A percentile compares a stretch with the other conserved stretches of the same genome.
Conservation (phyloP, 2,888 invertebrate genomes). For the Steromphala cineraria region DNA sequence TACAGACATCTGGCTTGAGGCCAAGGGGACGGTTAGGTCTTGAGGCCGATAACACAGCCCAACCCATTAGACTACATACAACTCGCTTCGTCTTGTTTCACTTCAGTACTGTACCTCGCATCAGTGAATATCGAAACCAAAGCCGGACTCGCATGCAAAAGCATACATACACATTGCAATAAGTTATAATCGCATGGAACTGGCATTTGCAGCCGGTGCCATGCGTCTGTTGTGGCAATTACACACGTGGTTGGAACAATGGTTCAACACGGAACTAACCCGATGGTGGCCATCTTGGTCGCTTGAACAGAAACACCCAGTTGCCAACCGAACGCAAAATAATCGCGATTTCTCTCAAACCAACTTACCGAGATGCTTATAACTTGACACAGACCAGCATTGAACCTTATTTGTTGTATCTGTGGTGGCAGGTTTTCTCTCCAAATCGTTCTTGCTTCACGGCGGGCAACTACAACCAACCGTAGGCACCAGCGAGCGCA, state of each 20-base stretch:
- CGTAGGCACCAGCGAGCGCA: not conserved
- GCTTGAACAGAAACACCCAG: conserved; percentile 17
- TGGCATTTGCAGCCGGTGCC: not conserved
- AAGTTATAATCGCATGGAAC: not conserved
- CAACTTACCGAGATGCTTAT: not conserved
- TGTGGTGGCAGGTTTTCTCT: not conserved
- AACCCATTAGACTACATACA: not conserved
- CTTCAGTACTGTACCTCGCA: not conserved
- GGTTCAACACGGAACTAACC: not conserved
- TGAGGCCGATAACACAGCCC: not conserved
- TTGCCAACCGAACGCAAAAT: conserved; percentile 18
- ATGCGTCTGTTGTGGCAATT: not conserved
- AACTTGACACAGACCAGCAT: not conserved
- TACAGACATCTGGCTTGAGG: not conserved
- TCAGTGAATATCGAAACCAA: not conserved
- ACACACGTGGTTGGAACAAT: not conserved
- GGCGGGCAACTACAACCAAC: not conserved
- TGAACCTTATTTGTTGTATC: not conserved
- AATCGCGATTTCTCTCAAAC: not conserved
- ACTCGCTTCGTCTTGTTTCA: not conserved
- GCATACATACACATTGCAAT: not conserved
- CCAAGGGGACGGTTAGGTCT: not conserved
- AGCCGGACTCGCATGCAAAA: not conserved
- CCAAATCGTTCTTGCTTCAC: not conserved
- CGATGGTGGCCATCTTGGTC: conserved; percentile 21